phyloP scores from a whole-genome alignment of 2,888 invertebrate genomes.

The Clusia tigrina region DNA sequence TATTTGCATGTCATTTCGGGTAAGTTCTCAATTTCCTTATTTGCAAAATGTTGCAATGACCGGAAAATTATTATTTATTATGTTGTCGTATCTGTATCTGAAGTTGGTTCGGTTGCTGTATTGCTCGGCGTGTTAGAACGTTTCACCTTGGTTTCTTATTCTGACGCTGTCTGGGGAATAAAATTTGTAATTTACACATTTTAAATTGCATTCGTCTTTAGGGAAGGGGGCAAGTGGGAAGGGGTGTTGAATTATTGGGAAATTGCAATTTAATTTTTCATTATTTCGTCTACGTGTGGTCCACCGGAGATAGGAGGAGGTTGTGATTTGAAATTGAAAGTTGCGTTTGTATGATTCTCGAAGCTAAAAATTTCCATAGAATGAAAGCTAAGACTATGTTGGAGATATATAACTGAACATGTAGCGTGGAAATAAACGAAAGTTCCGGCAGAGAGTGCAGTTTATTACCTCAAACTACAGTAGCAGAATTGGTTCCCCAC shows the following conservation, averaged over 20 bases:
- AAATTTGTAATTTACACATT: conserved; percentile 22
- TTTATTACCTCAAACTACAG: no score
- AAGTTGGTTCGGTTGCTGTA: background rate
- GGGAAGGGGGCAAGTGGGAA: background rate
- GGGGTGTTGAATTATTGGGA: background rate
- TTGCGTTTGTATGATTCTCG: no score
- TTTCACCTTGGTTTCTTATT: conserved; percentile 1
- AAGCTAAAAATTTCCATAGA: no score
- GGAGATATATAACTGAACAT: no score
- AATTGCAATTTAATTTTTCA: conserved; percentile 16
- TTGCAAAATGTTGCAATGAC: conserved; percentile 57
- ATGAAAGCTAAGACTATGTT: no score
- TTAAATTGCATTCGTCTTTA: conserved; percentile 23
- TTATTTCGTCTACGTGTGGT: no score
- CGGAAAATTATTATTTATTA: conserved; percentile 52
- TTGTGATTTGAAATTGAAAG: no score
- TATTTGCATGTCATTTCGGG: conserved; percentile 30
- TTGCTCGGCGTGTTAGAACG: background rate
- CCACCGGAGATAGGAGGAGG: no score
- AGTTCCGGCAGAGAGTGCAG: no score
- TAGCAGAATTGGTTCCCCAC: no score
- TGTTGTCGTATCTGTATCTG: background rate
- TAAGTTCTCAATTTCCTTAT: conserved; percentile 50
- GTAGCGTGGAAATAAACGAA: no score
- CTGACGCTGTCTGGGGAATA: background rate